Evolutionary conservation across 53 echinoderm and acorn worm species (phyloP), one percentile per base, ranked within the genome.

Genomic region (Paracentrotus lividus): DNA sequence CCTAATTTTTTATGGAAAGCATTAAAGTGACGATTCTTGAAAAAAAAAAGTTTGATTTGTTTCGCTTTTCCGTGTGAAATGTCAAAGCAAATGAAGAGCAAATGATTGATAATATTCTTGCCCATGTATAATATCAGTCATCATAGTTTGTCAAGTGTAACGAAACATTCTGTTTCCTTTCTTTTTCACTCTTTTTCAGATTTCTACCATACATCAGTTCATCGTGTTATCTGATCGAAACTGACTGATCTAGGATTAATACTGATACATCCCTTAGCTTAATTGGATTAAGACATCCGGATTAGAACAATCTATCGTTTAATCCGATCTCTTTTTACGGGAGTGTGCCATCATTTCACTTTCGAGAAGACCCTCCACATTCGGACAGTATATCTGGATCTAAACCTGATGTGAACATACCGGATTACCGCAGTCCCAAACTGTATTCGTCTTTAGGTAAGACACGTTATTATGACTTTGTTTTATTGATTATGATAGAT

Each of bases 351-450:
- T 67, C 26, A 27, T 47, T 64, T 47, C 81, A n/a, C n/a, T 45
- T 81, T 81, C 14, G 27, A 45, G 81, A 81, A 47, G 81, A 10
- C 81, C 81, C 14, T 24, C 47, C 81, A 49, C 81, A 81, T 81
- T 14, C 47, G 81, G 47, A n/a, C 1, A 1, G 13, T n/a, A 45
- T 44, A 44, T n/a, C 12, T 72, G 47, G 81, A 81, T 81, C 81
- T 81, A 47, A n/a, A 47, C 44, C 47, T n/a, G 81, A 81, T 81
- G 81, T 81, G 81, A 81, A 81, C 81, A 8, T 26, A 36, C 18
- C 9, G 42, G 42, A 16, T 75, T 29, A 15, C 21, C 21, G 76
- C 18, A 36, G 75, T 21, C 75, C 42, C 76, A 21, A 81, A 24
- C 18, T n/a, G 9, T 13, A 47, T 47, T 47, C 81, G 81, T 81